Evolutionary conservation across 2,888 invertebrate genomes (phyloP).

Genomic region (Fissipunctia ypsillon): DNA sequence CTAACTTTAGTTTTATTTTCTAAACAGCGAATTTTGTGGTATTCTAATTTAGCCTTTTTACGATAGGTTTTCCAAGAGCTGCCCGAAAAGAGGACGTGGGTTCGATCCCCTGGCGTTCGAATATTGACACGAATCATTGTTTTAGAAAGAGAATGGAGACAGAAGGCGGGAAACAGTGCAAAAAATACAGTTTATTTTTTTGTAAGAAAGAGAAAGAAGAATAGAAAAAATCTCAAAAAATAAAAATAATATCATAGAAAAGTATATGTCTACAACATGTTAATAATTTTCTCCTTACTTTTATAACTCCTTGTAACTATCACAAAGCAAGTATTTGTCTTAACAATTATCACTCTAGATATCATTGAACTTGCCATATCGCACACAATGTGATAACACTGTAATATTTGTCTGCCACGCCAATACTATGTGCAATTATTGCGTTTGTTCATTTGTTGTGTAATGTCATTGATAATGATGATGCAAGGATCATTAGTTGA

Average conservation of each 20-base stretch:
- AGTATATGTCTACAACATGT: too few species aligned
- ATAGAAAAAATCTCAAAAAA: too few species aligned
- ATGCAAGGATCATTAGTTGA: background rate
- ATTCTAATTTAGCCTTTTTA: too few species aligned
- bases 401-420: background rate
- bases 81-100: background rate
- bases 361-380: slow-evolving; percentile 16
- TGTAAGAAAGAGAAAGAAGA: too few species aligned
- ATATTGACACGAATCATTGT: background rate
- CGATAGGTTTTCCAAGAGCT: background rate
- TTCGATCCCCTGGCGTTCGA: too few species aligned
- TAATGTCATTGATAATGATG: background rate
- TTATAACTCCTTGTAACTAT: background rate
- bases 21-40: background rate
- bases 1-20: background rate
- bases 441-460: background rate
- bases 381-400: slow-evolving; percentile 5
- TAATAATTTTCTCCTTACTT: background rate
- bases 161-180: too few species aligned
- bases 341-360: background rate
- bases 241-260: too few species aligned
- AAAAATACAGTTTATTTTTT: too few species aligned
- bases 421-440: background rate
- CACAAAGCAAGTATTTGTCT: slow-evolving; percentile 25
- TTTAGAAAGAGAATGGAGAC: background rate